Evolutionary conservation across 2,888 invertebrate genomes (phyloP).

Genomic region (Lasius platythorax): DNA sequence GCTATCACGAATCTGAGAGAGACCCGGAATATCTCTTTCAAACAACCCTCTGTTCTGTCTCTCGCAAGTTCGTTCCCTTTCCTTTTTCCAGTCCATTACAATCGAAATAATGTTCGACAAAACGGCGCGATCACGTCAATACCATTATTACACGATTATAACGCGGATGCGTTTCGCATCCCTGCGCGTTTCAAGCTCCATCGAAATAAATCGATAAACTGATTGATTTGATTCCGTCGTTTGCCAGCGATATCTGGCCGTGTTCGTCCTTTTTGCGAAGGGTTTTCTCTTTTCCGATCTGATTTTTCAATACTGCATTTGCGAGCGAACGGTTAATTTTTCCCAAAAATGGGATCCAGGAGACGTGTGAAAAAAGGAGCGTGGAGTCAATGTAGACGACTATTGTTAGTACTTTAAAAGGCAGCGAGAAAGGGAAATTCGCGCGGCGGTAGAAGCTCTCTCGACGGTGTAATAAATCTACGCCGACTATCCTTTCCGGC

Average conservation of each 20-base stretch:
- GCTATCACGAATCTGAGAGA: constrained; percentile 39
- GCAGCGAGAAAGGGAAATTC: constrained; percentile 33
- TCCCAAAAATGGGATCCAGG: constrained; percentile 22
- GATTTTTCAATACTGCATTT: constrained; percentile 16
- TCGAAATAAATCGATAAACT: constrained; percentile 54
- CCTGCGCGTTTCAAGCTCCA: background rate
- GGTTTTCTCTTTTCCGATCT: background rate
- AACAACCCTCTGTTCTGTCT: background rate
- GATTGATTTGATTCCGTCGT: constrained; percentile 58
- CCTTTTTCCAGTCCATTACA: constrained; percentile 65
- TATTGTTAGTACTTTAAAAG: constrained; percentile 51
- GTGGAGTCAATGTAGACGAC: constrained; percentile 15
- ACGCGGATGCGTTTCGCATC: constrained; percentile 21
- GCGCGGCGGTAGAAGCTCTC: constrained; percentile 19
- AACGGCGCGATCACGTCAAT: constrained; percentile 25
- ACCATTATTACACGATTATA: constrained; percentile 17
- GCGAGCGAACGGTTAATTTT: constrained; percentile 30
- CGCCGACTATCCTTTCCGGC: constrained; percentile 35
- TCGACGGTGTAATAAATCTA: constrained; percentile 49
- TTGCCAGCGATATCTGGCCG: constrained; percentile 12
- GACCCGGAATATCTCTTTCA: background rate
- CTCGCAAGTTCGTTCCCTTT: constrained; percentile 21
- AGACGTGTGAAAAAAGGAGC: background rate
- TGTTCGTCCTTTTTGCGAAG: background rate
- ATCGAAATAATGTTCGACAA: constrained; percentile 50